Base-by-base conservation (phyloP, 2,888 invertebrate genomes). In the Sarcophaga carnaria region DNA sequence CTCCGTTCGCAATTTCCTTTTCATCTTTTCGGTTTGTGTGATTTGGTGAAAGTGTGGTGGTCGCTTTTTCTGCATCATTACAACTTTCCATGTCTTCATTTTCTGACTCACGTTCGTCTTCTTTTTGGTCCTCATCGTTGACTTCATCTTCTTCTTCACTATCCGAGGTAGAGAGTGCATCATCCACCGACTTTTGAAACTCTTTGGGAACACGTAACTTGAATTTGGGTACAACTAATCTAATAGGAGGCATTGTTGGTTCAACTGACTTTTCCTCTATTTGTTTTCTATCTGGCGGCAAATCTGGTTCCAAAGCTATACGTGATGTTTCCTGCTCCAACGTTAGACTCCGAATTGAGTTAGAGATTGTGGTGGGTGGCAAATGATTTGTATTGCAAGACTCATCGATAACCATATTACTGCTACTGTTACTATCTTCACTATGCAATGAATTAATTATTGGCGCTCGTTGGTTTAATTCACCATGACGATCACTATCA, bases 121-220 rank as follows among this genome's bases (percentile, higher is more conserved):
- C 79, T 8, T 88, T 86, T 4, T 90, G 90, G 25, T 88, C 89
- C 8, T 89, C 90, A 10, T 88, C 88, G 14, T 79, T 85, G n/a
- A 89, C 88, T 22, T 88, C 88, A n/a, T 92, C 91, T 5, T 92
- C 93, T 20, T 92, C 93, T 11, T 83, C 86, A 72, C 91, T 92
- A 47, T 93, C 93, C 0, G 92, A 91, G 8, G 93, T 92, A 27
- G 93, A 92, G 3, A 93, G 89, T 66, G 91, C 93, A n/a, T 92
- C 93, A 86, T 93, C 93, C 22, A 93, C 92, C 0, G 93, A 92
- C 75, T 92, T 93, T 72, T 93, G 93, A 88, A 95, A 95, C 90
- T 95, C 95, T 92, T 95, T 95, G 69, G 95, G 95, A 89, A 95
- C 94, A 92, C 96, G 95, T 37, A 96, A 94, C 88, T 96, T 96